Base-by-base conservation (phyloP, 2,797 vertebrate genomes). In the Tympanoctomys barrerae region DNA sequence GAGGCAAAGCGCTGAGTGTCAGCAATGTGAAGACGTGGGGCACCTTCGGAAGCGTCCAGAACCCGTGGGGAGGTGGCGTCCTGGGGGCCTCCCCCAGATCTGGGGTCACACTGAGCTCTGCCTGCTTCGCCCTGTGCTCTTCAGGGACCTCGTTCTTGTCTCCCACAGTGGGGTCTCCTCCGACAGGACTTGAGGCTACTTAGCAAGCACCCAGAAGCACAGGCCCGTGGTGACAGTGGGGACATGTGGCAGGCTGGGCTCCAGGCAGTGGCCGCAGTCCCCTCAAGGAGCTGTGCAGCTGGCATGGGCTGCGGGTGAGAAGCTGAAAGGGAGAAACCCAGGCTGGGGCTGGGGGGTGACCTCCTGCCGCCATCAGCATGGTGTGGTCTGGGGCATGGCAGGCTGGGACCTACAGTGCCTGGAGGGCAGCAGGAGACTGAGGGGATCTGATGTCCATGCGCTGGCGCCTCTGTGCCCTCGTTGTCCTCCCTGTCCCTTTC, bases 321-420 rank as follows among this genome's bases (percentile, higher is more conserved):
- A 99, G 98, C 2, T 98, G 98, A 26, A 99, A 99, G 97, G 97
- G 98, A 0, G 98, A 99, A 97, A 99, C 99, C 97, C 87, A 97
- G 64, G 98, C 97, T 0, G 98, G 99, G 0, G 99, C 99, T 97
- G 99, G 98, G 49, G 98, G 97, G 2, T 98, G 97, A 46, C 96
- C n/a, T 49, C 31, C 4, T 84, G 94, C 96, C 97, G 68, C 16
- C 24, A 26, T 96, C 97, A 70, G 98, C 78, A 28, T 36, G 92
- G 61, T 39, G 31, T 87, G 2, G 2, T 92, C 13, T 0, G 33
- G 21, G 2, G 1, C 1, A 0, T 31, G 11, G 21, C 5, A 14
- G n/a, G 36, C 77, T 0, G 39, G 61, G 68, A 64, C 77, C 85
- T 80, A 79, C 9, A 49, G 42, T 0, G 0, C 46, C n/a, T 2